Evolutionary conservation across 1,140 invertebrate genomes (phyloP).

Genomic region (Drosophila bifasciata): DNA sequence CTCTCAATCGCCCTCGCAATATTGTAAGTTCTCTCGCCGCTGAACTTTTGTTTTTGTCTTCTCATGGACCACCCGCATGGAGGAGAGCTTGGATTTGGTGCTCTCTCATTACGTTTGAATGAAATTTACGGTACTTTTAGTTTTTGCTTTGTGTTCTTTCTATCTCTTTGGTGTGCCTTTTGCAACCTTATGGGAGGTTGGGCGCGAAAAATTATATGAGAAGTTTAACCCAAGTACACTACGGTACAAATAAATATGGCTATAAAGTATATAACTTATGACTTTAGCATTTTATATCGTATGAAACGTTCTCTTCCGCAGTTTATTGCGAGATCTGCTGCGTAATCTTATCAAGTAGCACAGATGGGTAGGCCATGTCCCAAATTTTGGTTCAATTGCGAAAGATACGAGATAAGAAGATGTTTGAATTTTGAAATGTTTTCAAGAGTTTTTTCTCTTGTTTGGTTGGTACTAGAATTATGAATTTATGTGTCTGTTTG

Average conservation of each 20-base stretch:
- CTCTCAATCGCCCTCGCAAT: slow-evolving; percentile 12
- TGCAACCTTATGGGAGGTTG: not conserved
- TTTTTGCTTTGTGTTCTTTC: slow-evolving; percentile 6
- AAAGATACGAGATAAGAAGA: slow-evolving; percentile 19
- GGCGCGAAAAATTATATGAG: slow-evolving; percentile 16
- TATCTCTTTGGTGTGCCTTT: not conserved
- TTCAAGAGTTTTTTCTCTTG: slow-evolving; percentile 1
- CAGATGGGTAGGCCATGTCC: slow-evolving; percentile 16
- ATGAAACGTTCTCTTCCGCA: too few species aligned
- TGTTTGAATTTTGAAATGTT: slow-evolving; percentile 25
- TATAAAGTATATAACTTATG: too few species aligned
- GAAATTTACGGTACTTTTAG: slow-evolving; percentile 4
- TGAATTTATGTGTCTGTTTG: too few species aligned
- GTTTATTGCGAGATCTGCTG: slow-evolving; percentile 8
- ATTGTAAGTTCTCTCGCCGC: slow-evolving; percentile 8
- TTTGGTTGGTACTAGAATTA: not conserved
- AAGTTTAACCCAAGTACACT: not conserved
- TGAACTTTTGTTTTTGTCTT: slow-evolving; percentile 4
- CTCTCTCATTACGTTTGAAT: slow-evolving; percentile 29
- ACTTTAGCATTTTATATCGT: too few species aligned
- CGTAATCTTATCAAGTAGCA: slow-evolving; percentile 52
- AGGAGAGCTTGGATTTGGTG: slow-evolving; percentile 27
- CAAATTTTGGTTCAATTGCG: slow-evolving; percentile 15
- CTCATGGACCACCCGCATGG: slow-evolving; percentile 44
- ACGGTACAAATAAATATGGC: too few species aligned